phyloP scores from a whole-genome alignment of 1,140 invertebrate genomes.

The Luehdorfia chinensis region DNA sequence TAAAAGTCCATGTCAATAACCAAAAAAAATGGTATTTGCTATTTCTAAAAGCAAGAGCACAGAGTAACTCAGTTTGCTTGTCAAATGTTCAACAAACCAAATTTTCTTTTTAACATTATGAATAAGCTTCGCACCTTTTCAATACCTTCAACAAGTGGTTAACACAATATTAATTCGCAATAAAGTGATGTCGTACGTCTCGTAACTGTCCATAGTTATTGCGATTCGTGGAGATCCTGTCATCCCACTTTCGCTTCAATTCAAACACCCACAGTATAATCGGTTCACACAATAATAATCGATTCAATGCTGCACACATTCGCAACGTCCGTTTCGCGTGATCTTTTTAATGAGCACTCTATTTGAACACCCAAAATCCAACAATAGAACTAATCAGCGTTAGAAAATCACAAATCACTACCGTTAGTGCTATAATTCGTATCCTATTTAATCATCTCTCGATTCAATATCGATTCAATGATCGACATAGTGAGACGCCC shows the following conservation, averaged over 20 bases:
- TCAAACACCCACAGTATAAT: slow-evolving; percentile 7
- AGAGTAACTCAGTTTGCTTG: too few relatives aligned
- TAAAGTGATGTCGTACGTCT: slow-evolving; percentile 13
- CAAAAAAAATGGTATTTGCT: too few relatives aligned
- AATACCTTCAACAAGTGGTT: slow-evolving; percentile 10
- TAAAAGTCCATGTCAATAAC: too few relatives aligned
- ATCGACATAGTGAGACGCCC: slow-evolving; percentile 54
- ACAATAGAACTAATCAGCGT: slow-evolving; percentile 64
- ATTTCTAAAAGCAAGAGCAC: too few relatives aligned
- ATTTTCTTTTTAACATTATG: too few relatives aligned
- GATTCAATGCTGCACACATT: slow-evolving; percentile 10
- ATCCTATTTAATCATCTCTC: slow-evolving; percentile 53
- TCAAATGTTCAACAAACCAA: too few relatives aligned
- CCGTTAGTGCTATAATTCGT: slow-evolving; percentile 51
- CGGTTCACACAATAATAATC: slow-evolving; percentile 15
- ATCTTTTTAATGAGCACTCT: slow-evolving; percentile 50
- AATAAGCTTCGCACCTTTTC: too few relatives aligned
- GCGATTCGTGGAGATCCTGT: slow-evolving; percentile 10
- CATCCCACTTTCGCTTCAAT: slow-evolving; percentile 17
- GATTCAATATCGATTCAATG: slow-evolving; percentile 57
- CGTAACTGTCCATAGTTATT: neutral
- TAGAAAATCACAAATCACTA: slow-evolving; percentile 55
- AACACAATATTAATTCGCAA: slow-evolving; percentile 16
- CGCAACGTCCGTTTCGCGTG: slow-evolving; percentile 17
- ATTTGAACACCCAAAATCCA: slow-evolving; percentile 40